Conservation (phyloP, 2,888 invertebrate species). For the Drosophila longiperda region DNA sequence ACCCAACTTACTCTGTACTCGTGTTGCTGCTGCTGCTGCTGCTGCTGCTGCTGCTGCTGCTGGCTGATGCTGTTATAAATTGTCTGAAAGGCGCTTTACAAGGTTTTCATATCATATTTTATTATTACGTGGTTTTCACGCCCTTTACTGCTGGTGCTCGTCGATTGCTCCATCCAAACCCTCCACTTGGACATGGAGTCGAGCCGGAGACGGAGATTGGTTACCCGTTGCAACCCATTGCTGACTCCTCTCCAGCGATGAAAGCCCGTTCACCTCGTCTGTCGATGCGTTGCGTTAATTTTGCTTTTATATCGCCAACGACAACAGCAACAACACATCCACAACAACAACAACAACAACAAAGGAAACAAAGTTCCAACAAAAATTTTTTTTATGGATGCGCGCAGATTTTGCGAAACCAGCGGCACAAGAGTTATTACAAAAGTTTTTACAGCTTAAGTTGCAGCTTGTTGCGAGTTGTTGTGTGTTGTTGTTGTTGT, state of each 20-base stretch:
- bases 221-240: constrained; percentile 1
- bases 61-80: constrained; percentile 59
- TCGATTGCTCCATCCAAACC: not conserved
- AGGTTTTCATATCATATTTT: constrained; percentile 73
- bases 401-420: constrained; percentile 62
- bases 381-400: constrained; percentile 60
- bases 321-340: constrained; percentile 9
- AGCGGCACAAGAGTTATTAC: constrained; percentile 59
- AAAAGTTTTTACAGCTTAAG: constrained; percentile 60
- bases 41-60: constrained; percentile 13
- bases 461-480: constrained; percentile 44
- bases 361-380: constrained; percentile 24
- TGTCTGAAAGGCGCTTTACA: constrained; percentile 75
- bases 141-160: constrained; percentile 21
- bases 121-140: constrained; percentile 73
- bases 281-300: constrained; percentile 70
- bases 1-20: not conserved
- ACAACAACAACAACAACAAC: not conserved
- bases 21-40: constrained; percentile 8
- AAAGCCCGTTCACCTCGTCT: constrained; percentile 44
- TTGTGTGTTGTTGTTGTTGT: not conserved
- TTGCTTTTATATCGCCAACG: constrained; percentile 58
- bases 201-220: constrained; percentile 7
- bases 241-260: constrained; percentile 1
- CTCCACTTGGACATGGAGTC: constrained; percentile 9